These are phyloP conservation scores for Embidobia sp. DNA, from an alignment of 2,888 invertebrate genomes.

Conservation along the genomic window DNA sequence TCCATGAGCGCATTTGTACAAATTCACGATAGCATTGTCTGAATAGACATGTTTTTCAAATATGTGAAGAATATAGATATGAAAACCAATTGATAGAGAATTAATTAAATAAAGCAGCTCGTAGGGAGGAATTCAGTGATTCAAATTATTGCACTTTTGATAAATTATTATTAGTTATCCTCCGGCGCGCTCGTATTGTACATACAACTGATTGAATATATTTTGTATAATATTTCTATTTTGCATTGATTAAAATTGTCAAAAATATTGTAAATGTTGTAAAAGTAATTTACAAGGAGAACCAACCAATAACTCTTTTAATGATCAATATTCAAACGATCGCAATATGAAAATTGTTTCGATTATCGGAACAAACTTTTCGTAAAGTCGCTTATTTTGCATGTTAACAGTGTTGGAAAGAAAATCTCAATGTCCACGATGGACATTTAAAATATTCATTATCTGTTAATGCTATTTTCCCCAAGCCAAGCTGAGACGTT, in stretches of 20 bases:
- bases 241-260: no score
- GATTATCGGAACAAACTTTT: no score
- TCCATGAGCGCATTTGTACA: no score
- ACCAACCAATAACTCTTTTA: no score
- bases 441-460: conserved; percentile 32
- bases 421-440: conserved; percentile 12
- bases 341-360: no score
- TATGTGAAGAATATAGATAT: conserved; percentile 60
- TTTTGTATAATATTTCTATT: conserved; percentile 3
- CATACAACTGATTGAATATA: conserved; percentile 36
- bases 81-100: conserved; percentile 61
- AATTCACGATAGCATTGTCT: conserved; percentile 47
- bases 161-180: conserved; percentile 47
- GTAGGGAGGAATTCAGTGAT: conserved; percentile 42
- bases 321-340: no score
- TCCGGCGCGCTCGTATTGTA: conserved; percentile 1
- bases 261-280: no score
- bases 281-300: no score
- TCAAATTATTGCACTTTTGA: conserved; percentile 55
- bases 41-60: conserved; percentile 61
- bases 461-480: conserved; percentile 30
- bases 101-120: conserved; percentile 62
- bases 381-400: no score
- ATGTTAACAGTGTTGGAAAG: no score
- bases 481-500: background rate